A percentile compares a stretch with the other conserved stretches of the same genome.
phyloP scores from a whole-genome alignment of 2,113 vertebrate species.

The Acrocephalus arundinaceus region DNA sequence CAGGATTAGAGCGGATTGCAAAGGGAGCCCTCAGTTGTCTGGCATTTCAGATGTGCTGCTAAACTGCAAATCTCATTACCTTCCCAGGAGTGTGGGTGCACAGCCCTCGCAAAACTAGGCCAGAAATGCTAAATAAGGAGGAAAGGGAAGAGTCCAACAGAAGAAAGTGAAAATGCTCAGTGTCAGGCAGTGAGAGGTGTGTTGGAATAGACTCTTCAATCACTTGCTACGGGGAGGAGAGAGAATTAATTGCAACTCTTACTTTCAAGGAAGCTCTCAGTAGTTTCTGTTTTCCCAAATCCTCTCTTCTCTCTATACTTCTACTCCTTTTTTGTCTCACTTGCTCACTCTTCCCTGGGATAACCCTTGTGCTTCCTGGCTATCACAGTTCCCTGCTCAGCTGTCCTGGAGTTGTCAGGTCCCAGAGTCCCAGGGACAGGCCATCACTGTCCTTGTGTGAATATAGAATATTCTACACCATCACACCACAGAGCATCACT shows the following conservation, averaged over 20 bases:
- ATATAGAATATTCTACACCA: background rate
- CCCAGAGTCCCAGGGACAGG: background rate
- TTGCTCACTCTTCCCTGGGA: background rate
- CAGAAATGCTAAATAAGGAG: background rate
- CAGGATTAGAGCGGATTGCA: background rate
- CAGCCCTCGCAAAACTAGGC: slow-evolving; percentile 16
- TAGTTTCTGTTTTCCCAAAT: background rate
- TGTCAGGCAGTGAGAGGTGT: background rate
- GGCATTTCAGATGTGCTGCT: slow-evolving; percentile 4
- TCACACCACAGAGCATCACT: background rate
- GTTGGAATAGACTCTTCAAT: background rate
- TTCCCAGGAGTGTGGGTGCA: slow-evolving; percentile 5
- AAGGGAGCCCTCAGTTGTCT: background rate
- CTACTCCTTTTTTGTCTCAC: background rate
- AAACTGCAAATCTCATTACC: slow-evolving; percentile 27
- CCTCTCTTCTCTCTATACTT: background rate
- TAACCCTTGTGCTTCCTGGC: background rate
- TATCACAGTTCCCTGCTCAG: background rate
- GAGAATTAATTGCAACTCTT: background rate
- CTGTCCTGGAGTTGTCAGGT: background rate
- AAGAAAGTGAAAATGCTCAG: background rate
- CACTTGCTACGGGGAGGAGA: background rate
- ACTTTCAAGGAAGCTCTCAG: background rate
- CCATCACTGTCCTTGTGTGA: background rate
- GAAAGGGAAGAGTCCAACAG: background rate